phyloP scores from a whole-genome alignment of 2,113 vertebrate genomes.

The Rhea americana region DNA sequence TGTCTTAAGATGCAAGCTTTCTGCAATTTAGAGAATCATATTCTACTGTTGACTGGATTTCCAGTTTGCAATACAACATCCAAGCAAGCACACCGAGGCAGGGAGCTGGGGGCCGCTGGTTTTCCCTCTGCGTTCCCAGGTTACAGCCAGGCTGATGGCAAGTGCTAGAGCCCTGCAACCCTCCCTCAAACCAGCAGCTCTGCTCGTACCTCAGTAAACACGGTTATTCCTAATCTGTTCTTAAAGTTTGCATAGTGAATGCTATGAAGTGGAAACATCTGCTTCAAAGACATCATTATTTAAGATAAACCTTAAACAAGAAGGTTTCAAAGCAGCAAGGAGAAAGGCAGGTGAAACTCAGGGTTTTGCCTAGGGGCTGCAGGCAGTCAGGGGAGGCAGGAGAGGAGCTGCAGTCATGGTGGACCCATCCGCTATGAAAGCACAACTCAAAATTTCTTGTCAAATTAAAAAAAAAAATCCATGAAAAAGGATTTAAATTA shows the following conservation, averaged over 20 bases:
- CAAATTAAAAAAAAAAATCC: background rate
- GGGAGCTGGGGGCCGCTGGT: fast-evolving
- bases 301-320: fast-evolving
- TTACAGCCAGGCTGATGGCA: background rate
- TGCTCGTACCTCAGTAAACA: background rate
- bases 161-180: background rate
- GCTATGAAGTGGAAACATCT: background rate
- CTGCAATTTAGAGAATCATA: background rate
- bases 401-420: conserved; percentile 42
- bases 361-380: background rate
- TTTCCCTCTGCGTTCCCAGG: background rate
- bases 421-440: conserved; percentile 53
- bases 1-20: fast-evolving
- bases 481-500: conserved; percentile 18
- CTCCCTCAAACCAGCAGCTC: background rate
- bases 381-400: background rate
- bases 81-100: background rate
- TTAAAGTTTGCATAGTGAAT: background rate
- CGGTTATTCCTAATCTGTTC: fast-evolving
- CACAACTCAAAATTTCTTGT: background rate
- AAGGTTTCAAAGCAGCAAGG: conserved; percentile 2
- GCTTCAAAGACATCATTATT: fast-evolving
- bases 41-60: background rate
- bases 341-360: background rate
- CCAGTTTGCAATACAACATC: background rate